Base-by-base conservation (phyloP, 2,797 vertebrate species). In the Picus viridis region DNA sequence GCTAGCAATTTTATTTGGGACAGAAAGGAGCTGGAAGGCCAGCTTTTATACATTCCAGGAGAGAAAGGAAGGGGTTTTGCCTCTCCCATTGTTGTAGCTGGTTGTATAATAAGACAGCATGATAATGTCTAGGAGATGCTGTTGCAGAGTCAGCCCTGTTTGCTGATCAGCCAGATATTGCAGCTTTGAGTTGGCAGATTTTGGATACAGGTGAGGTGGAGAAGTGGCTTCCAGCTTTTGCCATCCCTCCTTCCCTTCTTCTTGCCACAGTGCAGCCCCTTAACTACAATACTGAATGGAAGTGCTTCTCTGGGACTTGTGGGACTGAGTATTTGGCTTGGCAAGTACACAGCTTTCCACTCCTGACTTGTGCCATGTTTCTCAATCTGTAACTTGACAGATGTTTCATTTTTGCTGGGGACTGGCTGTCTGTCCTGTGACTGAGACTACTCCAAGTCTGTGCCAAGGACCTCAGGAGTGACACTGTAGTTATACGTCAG, bases 41-140 rank as follows among this genome's bases (percentile, higher is more conserved):
- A 13, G 15, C 6, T 63, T 43, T 81, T 8, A 20, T 4, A 0
- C 61, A 8, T 62, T 68, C 11, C 16, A 9, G 24, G 51, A 41
- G 61, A 64, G 16, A 7, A 76, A 51, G 16, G 43, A 73, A 22
- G n/a, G 30, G 12, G 6, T 11, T 79, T 80, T 89, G 12, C 14
- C 13, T 68, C 26, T 43, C 10, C 7, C 8, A 0, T 49, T 82
- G 13, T 23, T 0, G 0, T 34, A 34, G 26, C 45, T 73, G 32
- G 7, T 41, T 6, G 3, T 41, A 51, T 4, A 3, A 0, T 41
- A 26, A 41, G 51, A 14, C 19, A 22, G 4, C 1, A 3, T 18
- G 18, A 43, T 79, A 9, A 4, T 27, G 16, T 81, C 81, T 24
- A 73, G 53, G 71, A 88, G 53, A 2, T 84, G 61, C 12, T 63